These are phyloP conservation scores for Pentalonia nigronervosa DNA, from an alignment of 1,140 invertebrate genomes.

Conservation along the genomic window DNA sequence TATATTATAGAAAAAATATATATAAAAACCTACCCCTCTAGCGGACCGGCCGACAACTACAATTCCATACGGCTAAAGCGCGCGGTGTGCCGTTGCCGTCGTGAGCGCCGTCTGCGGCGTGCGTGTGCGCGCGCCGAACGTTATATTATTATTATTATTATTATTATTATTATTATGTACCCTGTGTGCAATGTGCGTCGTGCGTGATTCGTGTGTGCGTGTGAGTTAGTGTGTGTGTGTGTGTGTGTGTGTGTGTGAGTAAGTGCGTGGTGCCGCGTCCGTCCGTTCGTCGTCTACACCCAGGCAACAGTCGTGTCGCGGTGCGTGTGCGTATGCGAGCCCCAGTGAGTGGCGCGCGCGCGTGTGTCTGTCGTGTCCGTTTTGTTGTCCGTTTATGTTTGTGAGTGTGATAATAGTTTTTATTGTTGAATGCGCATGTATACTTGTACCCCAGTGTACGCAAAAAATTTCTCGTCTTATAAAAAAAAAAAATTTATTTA, in stretches of 20 bases:
- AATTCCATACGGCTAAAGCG: not conserved
- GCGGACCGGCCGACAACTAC: conserved; percentile 56
- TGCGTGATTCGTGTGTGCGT: conserved; percentile 1
- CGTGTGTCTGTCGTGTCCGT: conserved; percentile 29
- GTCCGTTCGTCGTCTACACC: conserved; percentile 37
- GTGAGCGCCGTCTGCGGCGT: not conserved
- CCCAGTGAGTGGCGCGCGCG: conserved; percentile 39
- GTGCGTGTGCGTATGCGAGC: conserved; percentile 53
- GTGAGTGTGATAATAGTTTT: not conserved
- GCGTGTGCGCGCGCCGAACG: conserved; percentile 38
- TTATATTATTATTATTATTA: conserved; percentile 1
- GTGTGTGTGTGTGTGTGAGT: not conserved
- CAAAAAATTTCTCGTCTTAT: not conserved
- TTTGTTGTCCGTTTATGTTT: not conserved
- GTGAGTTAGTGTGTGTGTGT: not conserved
- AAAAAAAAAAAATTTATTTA: not conserved
- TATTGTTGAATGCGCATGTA: not conserved
- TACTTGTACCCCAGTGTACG: not conserved
- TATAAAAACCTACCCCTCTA: conserved; percentile 49
- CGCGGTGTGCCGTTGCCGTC: not conserved
- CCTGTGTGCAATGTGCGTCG: conserved; percentile 51
- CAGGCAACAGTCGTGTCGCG: conserved; percentile 55
- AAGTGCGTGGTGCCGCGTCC: conserved; percentile 4
- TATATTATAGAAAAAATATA: not conserved
- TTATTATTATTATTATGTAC: conserved; percentile 8